A percentile compares a stretch with the other conserved stretches of the same genome.
phyloP scores from a whole-genome alignment of 2,113 vertebrate genomes.

The Stegostoma tigrinum region DNA sequence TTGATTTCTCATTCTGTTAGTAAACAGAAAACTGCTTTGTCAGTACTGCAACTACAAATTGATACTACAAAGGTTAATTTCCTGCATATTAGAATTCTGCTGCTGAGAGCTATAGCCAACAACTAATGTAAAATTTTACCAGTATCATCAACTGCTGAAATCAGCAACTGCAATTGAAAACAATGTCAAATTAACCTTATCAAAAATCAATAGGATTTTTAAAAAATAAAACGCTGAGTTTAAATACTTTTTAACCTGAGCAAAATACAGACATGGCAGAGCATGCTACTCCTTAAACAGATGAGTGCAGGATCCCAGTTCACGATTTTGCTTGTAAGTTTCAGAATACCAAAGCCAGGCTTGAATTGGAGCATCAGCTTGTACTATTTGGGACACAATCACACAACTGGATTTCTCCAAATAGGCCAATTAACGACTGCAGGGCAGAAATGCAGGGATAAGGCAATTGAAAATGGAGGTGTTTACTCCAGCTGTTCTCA shows the following conservation, averaged over 20 bases:
- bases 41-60: neutral
- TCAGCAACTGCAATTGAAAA: neutral
- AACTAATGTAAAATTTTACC: neutral
- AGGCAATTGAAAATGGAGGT: no score
- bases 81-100: neutral
- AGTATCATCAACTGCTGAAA: neutral
- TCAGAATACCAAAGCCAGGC: neutral
- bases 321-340: neutral
- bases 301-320: neutral
- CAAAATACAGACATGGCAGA: neutral
- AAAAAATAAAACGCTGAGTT: neutral
- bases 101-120: neutral
- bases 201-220: neutral
- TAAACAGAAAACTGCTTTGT: conserved; percentile 36
- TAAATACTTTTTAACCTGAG: neutral
- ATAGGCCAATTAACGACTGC: no score
- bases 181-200: neutral
- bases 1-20: conserved; percentile 75
- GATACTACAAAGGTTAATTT: neutral
- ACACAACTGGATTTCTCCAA: no score
- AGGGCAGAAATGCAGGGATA: no score
- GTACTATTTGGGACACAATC: neutral
- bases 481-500: no score
- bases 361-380: neutral
- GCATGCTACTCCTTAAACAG: neutral